Conservation (phyloP, 2,888 invertebrate species). For the Conistra vaccinii region DNA sequence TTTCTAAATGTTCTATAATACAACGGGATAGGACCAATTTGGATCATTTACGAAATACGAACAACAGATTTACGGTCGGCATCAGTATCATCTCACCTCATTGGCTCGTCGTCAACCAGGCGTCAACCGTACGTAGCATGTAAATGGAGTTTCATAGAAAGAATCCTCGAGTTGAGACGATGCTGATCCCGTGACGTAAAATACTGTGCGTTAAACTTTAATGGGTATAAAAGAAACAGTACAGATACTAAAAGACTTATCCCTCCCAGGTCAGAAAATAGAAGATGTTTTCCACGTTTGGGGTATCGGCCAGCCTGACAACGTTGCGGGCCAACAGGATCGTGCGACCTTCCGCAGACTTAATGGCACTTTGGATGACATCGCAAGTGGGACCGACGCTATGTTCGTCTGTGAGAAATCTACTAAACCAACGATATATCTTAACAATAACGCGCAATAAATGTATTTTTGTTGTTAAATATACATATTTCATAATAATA, state of each 20-base stretch:
- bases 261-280: not conserved
- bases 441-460: too few species aligned
- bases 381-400: not conserved
- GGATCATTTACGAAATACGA: too few species aligned
- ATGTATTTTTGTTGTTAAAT: too few species aligned
- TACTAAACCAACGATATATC: not conserved
- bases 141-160: not conserved
- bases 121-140: too few species aligned
- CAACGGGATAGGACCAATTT: not conserved
- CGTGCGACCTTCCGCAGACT: not conserved
- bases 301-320: not conserved
- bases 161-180: not conserved
- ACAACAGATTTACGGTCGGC: too few species aligned
- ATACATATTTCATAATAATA: too few species aligned
- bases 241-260: not conserved
- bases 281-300: constrained; percentile 15
- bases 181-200: not conserved
- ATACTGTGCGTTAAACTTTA: not conserved
- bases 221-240: not conserved
- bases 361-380: not conserved
- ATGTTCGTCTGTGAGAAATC: constrained; percentile 29
- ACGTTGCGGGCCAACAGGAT: fast-evolving
- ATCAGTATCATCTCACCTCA: too few species aligned
- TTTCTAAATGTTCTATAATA: not conserved
- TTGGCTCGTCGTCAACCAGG: too few species aligned